phyloP scores from a whole-genome alignment of 2,888 invertebrate species.

The Seladonia tumulorum region DNA sequence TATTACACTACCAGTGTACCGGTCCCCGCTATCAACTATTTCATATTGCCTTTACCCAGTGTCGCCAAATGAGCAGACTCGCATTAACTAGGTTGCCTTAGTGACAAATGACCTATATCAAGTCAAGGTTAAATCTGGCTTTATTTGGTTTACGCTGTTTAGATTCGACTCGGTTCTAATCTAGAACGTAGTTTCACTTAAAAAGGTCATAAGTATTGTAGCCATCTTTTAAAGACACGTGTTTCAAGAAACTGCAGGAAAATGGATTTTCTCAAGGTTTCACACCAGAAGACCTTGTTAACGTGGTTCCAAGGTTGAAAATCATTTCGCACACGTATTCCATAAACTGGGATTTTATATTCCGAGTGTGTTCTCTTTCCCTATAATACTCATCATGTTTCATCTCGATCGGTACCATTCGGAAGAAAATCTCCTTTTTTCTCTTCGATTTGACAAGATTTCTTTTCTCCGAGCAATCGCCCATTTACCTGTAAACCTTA shows the following conservation, averaged over 20 bases:
- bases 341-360: neutral
- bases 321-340: neutral
- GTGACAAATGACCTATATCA: neutral
- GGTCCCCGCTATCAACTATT: no score
- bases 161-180: neutral
- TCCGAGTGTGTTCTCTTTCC: neutral
- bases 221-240: neutral
- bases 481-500: constrained; percentile 13
- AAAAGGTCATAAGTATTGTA: neutral
- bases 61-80: no score
- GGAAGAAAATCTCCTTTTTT: neutral
- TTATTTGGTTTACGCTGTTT: neutral
- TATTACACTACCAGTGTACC: no score
- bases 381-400: neutral
- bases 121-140: neutral
- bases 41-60: no score
- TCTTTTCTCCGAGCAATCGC: neutral
- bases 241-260: neutral
- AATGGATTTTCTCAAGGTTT: neutral
- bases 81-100: neutral
- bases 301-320: neutral
- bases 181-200: neutral
- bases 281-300: neutral
- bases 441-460: neutral
- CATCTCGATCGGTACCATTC: neutral